Base-by-base conservation (phyloP, 2,888 invertebrate species). In the Eledona agricola region DNA sequence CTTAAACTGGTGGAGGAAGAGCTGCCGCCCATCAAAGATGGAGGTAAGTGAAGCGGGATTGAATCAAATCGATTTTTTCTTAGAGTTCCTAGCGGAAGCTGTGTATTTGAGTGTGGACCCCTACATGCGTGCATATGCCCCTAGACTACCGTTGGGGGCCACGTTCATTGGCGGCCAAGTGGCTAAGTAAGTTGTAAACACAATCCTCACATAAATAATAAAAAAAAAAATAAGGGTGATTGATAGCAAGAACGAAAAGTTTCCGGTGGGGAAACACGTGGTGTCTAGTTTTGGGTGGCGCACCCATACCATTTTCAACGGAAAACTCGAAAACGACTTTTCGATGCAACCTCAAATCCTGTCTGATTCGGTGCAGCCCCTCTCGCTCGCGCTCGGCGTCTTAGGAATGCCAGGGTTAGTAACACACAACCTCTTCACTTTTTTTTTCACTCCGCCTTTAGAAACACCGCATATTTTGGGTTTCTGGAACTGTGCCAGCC, bases 401-500 rank as follows among this genome's bases (percentile, higher is more conserved):
- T 73, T 88, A 28, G 88, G 88, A 62, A 87, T 87, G 85, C 85
- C 88, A 26, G 88, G 88, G 87, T 88, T 77, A 47, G 42, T 10
- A 1, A 7, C n/a, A n/a, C n/a, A n/a, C n/a, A n/a, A n/a, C n/a
- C n/a, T n/a, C n/a, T n/a, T n/a, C 9, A 7, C 1, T 11, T 7
- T 10, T 3, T 7, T 3, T 7, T 10, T 28, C 37, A 22, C 3
- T n/a, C 10, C 4, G 6, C n/a, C 67, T 69, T 15, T 61, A 87
- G 88, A 9, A 84, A 83, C 60, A 87, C 88, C 2, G 88, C 89
- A 0, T 86, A 87, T 66, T 88, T 88, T 74, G 89, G 89, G 0
- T 75, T 89, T 5, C 72, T 84, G 55, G 86, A 88, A 59, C 77
- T 88, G 51, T 88, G 87, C 57, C 73, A 83, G 51, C 87, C 88